Base-by-base conservation (phyloP, 2,797 vertebrate species). In the Capromys pilorides region DNA sequence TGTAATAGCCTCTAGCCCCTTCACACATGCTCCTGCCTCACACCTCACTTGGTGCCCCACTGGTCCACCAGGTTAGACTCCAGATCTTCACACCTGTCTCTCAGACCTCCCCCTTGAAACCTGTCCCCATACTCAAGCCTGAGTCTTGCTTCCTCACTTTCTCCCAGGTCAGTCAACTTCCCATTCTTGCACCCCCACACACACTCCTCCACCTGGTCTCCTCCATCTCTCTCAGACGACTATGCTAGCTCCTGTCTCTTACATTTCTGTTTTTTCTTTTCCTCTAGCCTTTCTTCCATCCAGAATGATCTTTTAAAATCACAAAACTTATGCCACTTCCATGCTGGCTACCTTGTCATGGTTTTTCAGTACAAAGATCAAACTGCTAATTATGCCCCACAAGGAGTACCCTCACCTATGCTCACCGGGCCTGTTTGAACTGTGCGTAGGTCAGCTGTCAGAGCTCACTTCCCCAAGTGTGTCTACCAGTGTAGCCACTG, bases 291-390 rank as follows among this genome's bases (percentile, higher is more conserved):
- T 3, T 86, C 90, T 71, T 86, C 69, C 45, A 62, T 57, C 2
- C 49, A 93, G 49, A 75, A 51, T 82, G 31, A 69, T 69, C 78
- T 82, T 39, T 51, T 90, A 73, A 75, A 91, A 87, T 93, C 88
- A 39, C 26, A 83, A 82, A 39, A 26, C 57, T 61, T 1, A 0
- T 62, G 39, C 66, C 51, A 8, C n/a, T 83, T 84, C 21, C 26
- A 4, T 67, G 14, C 64, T 39, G 62, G 26, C n/a, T 33, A 62
- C 83, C 57, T 85, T 84, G 39, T 41, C 66, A 24, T 0, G 3
- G 33, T 49, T 69, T 54, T 31, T 73, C 82, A 41, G 41, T 8
- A n/a, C 41, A 26, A 61, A 94, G n/a, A 51, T 62, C 73, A 93
- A 33, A 75, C 81, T 62, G 67, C 2, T 54, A 8, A 22, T 66